phyloP scores from a whole-genome alignment of 2,113 vertebrate species.

The Vombatus ursinus region DNA sequence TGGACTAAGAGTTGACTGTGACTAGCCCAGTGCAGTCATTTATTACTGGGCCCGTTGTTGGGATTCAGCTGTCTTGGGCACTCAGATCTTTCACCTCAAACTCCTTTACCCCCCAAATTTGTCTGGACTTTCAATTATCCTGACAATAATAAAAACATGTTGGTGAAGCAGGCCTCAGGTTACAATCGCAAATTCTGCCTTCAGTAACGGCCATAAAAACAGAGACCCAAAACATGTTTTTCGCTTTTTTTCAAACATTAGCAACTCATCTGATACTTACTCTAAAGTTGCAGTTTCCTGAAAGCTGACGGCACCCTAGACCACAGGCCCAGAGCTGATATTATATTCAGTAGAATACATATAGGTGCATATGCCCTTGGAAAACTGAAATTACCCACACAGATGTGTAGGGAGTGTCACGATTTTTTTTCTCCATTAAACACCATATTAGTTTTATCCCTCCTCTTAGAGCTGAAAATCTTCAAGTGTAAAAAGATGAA shows the following conservation, averaged over 20 bases:
- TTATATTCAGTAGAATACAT: slow-evolving; percentile 74
- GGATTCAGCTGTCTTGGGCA: slow-evolving; percentile 50
- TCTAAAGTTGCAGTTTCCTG: slow-evolving; percentile 84
- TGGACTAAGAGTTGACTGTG: neutral
- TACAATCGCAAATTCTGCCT: slow-evolving; percentile 83
- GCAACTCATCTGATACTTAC: slow-evolving; percentile 86
- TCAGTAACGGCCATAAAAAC: slow-evolving; percentile 84
- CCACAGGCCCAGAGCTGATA: slow-evolving; percentile 75
- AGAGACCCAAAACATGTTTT: slow-evolving; percentile 83
- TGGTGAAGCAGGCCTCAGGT: slow-evolving; percentile 73
- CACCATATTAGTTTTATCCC: slow-evolving; percentile 76
- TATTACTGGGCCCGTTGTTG: slow-evolving; percentile 8
- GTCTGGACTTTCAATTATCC: slow-evolving; percentile 86
- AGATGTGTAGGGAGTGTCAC: slow-evolving; percentile 78
- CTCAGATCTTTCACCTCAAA: slow-evolving; percentile 34
- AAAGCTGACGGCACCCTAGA: slow-evolving; percentile 77
- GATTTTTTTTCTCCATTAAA: slow-evolving; percentile 73
- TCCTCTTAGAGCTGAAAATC: slow-evolving; percentile 80
- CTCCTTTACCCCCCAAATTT: slow-evolving; percentile 58
- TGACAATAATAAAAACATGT: slow-evolving; percentile 74
- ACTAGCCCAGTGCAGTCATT: neutral
- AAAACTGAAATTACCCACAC: slow-evolving; percentile 81
- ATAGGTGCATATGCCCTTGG: neutral
- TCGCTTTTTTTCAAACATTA: slow-evolving; percentile 83
- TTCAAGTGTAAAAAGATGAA: slow-evolving; percentile 79